A percentile compares a stretch with the other conserved stretches of the same genome.
Conservation (phyloP, 2,113 vertebrate species). For the Colaptes auratus region DNA sequence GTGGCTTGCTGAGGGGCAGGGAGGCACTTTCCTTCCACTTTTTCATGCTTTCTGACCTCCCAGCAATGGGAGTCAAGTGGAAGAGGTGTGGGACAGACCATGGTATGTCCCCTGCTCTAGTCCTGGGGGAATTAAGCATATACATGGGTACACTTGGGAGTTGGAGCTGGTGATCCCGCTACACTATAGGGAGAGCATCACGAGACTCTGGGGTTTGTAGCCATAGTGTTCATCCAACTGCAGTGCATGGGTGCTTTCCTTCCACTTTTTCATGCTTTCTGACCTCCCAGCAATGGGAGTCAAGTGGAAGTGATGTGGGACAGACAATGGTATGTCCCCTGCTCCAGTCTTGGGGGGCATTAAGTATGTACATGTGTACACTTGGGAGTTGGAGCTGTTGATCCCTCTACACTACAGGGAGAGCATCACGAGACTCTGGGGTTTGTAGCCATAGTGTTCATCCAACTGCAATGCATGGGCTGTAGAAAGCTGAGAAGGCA, state of each 20-base stretch:
- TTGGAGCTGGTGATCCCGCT: neutral
- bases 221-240: rapidly evolving
- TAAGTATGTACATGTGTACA: rapidly evolving
- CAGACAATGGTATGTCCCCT: neutral
- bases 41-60: neutral
- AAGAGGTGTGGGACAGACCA: neutral
- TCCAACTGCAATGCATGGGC: neutral
- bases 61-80: neutral
- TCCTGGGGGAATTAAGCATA: neutral
- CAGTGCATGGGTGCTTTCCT: neutral
- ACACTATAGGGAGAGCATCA: too few species aligned
- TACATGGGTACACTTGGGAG: neutral
- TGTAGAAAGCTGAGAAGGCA: neutral
- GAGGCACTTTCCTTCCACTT: neutral
- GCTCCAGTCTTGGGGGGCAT: rapidly evolving
- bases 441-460: rapidly evolving
- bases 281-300: neutral
- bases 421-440: too few species aligned
- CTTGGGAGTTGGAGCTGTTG: neutral
- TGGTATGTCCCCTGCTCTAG: neutral
- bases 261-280: rapidly evolving
- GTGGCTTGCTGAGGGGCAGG: neutral
- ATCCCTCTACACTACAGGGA: rapidly evolving
- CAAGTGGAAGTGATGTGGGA: neutral
- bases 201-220: neutral